These are phyloP conservation scores for Ia io DNA, from an alignment of 2,113 vertebrate genomes.

Conservation along the genomic window DNA sequence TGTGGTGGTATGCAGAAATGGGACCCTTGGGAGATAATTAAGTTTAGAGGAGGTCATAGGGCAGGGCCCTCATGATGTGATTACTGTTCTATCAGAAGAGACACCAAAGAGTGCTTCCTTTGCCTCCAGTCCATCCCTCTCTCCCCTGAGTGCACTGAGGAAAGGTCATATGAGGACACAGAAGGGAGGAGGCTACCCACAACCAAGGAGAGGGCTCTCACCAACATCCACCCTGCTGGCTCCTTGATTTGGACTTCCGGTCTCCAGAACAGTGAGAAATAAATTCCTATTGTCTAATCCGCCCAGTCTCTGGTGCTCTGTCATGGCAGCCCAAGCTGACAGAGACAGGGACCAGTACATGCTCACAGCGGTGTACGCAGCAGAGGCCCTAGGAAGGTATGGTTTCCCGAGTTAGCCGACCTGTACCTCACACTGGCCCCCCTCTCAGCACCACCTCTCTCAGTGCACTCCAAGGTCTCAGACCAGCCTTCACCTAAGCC, in stretches of 20 bases:
- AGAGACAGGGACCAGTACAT: neutral
- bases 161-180: neutral
- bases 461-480: neutral
- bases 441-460: neutral
- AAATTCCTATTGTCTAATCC: neutral
- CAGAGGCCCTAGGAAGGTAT: constrained; percentile 23
- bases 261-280: neutral
- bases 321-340: neutral
- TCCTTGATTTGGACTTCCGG: neutral
- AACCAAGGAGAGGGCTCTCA: neutral
- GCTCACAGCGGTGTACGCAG: constrained; percentile 36
- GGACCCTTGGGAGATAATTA: neutral
- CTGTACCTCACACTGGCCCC: constrained; percentile 13
- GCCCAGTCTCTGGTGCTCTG: neutral
- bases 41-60: neutral
- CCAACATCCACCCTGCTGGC: neutral
- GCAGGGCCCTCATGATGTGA: neutral
- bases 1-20: neutral
- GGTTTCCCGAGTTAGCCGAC: constrained; percentile 34
- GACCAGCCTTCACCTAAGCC: constrained; percentile 68
- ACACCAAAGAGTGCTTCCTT: neutral
- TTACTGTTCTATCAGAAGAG: neutral
- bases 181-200: neutral
- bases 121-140: neutral
- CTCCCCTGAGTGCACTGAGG: neutral